phyloP scores from a whole-genome alignment of 2,888 invertebrate genomes.

The Adelphocoris suturalis region DNA sequence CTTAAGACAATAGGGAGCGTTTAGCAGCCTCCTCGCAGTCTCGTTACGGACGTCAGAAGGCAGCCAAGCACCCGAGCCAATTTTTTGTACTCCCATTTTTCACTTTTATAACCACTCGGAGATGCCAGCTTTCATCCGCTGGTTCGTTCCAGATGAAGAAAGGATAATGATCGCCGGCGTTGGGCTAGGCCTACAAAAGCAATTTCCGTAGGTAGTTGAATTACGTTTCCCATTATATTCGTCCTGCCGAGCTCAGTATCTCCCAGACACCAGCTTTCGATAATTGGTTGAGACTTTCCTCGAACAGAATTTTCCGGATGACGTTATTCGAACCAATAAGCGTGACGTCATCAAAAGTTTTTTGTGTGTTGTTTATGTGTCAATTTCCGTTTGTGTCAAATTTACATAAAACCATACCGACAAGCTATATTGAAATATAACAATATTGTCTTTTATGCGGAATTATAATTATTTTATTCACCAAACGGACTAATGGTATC shows the following conservation, averaged over 20 bases:
- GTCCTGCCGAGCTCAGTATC: neutral
- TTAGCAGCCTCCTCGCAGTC: neutral
- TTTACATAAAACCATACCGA: too few relatives aligned
- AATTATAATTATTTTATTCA: too few relatives aligned
- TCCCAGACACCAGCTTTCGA: conserved; percentile 4
- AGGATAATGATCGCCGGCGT: neutral
- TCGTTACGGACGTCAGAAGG: neutral
- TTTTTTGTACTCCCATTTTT: conserved; percentile 8
- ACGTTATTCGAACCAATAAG: neutral
- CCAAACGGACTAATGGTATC: too few relatives aligned
- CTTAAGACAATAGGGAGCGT: neutral
- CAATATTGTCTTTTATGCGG: too few relatives aligned
- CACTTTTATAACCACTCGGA: conserved; percentile 36
- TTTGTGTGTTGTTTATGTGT: too few relatives aligned
- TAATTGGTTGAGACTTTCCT: conserved; percentile 8
- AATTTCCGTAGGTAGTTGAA: conserved; percentile 31
- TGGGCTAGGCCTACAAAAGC: conserved; percentile 6
- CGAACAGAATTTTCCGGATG: conserved; percentile 2
- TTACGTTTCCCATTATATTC: conserved; percentile 2
- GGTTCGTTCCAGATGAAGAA: conserved; percentile 5
- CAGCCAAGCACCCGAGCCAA: neutral
- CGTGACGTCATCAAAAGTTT: too few relatives aligned
- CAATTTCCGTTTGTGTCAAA: too few relatives aligned
- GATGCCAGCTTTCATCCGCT: conserved; percentile 18
- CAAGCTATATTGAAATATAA: too few relatives aligned